Percentiles rank a stretch among this genome's conserved stretches.
These are phyloP conservation scores for Gari tellinella DNA, from an alignment of 2,888 invertebrate species.

Conservation along the genomic window DNA sequence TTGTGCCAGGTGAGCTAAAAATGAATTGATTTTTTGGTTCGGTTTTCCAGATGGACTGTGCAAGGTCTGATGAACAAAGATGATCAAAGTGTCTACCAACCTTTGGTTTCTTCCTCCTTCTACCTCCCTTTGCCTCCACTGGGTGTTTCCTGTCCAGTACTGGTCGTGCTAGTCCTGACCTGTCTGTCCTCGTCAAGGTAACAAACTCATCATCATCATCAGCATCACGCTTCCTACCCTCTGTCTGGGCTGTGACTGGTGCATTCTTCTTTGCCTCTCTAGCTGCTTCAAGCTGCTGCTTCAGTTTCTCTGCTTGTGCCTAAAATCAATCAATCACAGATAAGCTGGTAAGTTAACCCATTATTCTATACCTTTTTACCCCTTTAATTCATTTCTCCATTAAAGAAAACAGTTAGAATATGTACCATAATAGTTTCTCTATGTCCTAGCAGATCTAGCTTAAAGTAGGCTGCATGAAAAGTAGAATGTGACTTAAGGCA, in stretches of 20 bases:
- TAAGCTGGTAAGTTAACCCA: no score
- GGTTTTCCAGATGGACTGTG: no score
- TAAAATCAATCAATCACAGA: conserved; percentile 65
- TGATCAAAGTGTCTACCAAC: conserved; percentile 43
- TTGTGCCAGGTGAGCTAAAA: no score
- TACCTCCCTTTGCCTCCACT: conserved; percentile 57
- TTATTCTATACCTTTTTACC: no score
- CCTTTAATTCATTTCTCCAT: no score
- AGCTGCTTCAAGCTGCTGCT: conserved; percentile 90
- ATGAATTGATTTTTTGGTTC: no score
- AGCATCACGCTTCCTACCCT: conserved; percentile 67
- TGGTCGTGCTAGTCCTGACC: conserved; percentile 89
- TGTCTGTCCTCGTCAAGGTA: conserved; percentile 77
- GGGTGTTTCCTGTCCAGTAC: conserved; percentile 78
- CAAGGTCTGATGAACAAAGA: no score
- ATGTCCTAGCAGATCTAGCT: no score
- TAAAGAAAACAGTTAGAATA: no score
- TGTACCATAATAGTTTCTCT: no score
- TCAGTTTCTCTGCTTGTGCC: conserved; percentile 89
- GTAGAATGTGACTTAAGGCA: no score
- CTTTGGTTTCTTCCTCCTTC: conserved; percentile 73
- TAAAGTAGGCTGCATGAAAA: no score
- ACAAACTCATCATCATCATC: conserved; percentile 80
- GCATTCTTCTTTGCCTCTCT: conserved; percentile 84
- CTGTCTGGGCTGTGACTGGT: conserved; percentile 39